Percentiles rank a stretch among this genome's conserved stretches.
phyloP scores from a whole-genome alignment of 2,113 vertebrate genomes.

The Phrynosoma blainvillii region DNA sequence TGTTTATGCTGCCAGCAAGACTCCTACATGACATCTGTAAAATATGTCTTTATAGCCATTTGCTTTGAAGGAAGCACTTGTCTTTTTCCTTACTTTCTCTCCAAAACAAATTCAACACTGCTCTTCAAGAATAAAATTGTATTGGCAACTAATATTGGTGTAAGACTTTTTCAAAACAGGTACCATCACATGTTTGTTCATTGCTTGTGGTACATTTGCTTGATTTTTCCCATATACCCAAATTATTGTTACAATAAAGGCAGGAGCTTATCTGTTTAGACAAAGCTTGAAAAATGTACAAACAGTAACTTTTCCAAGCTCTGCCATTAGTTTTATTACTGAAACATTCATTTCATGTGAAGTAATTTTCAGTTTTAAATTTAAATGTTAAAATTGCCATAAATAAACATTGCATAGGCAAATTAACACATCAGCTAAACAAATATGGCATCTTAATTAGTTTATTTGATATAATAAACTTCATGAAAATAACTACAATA shows the following conservation, averaged over 20 bases:
- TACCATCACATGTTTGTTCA: neutral
- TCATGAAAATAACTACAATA: neutral
- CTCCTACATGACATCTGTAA: neutral
- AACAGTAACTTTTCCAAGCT: too few species aligned
- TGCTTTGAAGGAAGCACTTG: neutral
- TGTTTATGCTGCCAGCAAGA: constrained; percentile 4
- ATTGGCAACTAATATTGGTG: neutral
- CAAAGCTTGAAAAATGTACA: neutral
- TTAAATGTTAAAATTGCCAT: neutral
- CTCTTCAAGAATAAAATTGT: neutral
- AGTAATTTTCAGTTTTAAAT: neutral
- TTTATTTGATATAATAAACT: neutral
- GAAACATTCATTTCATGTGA: neutral
- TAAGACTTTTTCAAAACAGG: neutral
- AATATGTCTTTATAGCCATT: neutral
- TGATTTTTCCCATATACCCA: neutral
- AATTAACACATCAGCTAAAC: neutral
- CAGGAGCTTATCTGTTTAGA: neutral
- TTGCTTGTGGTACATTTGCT: neutral
- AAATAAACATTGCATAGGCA: neutral
- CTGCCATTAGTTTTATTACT: neutral
- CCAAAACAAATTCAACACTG: neutral
- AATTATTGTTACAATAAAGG: neutral
- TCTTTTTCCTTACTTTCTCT: neutral
- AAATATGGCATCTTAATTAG: neutral